phyloP scores from a whole-genome alignment of 2,113 vertebrate species.

The Manacus vitellinus region DNA sequence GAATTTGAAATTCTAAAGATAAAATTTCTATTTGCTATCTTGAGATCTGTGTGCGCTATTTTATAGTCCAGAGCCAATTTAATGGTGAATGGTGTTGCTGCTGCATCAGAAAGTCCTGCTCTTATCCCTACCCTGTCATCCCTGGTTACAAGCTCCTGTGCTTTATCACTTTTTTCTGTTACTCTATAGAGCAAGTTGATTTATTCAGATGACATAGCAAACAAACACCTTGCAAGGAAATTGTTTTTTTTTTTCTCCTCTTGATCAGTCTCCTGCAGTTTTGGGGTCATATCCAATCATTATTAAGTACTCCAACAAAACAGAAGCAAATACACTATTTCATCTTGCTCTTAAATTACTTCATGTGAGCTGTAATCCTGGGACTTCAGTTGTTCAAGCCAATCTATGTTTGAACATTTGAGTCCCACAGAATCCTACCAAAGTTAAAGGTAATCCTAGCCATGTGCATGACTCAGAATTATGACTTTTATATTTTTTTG shows the following conservation, averaged over 20 bases:
- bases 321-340: neutral
- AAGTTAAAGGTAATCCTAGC: neutral
- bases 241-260: too few species aligned
- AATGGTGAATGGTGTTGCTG: neutral
- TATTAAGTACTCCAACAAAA: neutral
- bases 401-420: neutral
- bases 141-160: neutral
- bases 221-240: neutral
- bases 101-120: neutral
- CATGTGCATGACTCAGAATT: neutral
- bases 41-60: neutral
- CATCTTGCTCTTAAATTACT: neutral
- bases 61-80: neutral
- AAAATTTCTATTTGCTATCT: neutral
- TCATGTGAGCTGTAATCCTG: neutral
- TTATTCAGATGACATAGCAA: neutral
- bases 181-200: neutral
- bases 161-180: neutral
- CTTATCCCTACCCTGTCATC: neutral
- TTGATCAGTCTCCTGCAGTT: neutral
- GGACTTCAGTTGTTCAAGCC: neutral
- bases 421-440: neutral
- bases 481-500: neutral
- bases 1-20: neutral
- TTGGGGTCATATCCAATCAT: neutral